Percentiles rank a stretch among this genome's conserved stretches.
phyloP scores from a whole-genome alignment of 2,888 invertebrate species.

The Belgica antarctica region DNA sequence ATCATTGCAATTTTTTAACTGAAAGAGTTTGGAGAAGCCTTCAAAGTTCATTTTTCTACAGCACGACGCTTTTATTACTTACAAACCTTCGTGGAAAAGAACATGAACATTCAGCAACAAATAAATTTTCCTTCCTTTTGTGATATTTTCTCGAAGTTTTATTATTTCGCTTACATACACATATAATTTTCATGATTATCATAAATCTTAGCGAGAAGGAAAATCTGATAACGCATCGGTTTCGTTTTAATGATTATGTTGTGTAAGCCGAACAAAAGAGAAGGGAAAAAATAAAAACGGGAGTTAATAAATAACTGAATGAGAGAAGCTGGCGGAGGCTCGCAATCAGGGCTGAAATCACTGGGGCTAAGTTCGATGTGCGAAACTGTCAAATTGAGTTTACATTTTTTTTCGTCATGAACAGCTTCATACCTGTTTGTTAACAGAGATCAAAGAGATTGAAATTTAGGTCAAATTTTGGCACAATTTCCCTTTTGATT shows the following conservation, averaged over 20 bases:
- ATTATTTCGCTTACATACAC: not conserved
- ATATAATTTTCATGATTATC: slow-evolving; percentile 3
- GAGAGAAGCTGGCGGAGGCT: too few species aligned
- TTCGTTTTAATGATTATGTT: slow-evolving; percentile 10
- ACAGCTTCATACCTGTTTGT: too few species aligned
- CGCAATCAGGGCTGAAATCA: too few species aligned
- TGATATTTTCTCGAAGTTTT: not conserved
- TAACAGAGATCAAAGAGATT: too few species aligned
- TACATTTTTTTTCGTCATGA: too few species aligned
- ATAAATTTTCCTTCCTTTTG: not conserved
- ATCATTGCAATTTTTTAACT: not conserved
- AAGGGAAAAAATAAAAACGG: not conserved
- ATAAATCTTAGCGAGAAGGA: slow-evolving; percentile 11
- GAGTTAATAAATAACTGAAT: slow-evolving; percentile 3
- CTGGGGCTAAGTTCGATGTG: not conserved
- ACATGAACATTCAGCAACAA: not conserved
- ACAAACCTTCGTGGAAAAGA: too few species aligned
- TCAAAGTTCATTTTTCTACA: not conserved
- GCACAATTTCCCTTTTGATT: too few species aligned
- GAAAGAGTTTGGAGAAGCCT: not conserved
- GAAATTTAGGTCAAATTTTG: too few species aligned
- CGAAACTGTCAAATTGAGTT: too few species aligned
- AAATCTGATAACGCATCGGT: slow-evolving; percentile 16
- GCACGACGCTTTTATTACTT: too few species aligned
- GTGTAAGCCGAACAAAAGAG: not conserved